These are phyloP conservation scores for Saccostrea glomerata DNA, from an alignment of 1,140 invertebrate species.

Conservation along the genomic window DNA sequence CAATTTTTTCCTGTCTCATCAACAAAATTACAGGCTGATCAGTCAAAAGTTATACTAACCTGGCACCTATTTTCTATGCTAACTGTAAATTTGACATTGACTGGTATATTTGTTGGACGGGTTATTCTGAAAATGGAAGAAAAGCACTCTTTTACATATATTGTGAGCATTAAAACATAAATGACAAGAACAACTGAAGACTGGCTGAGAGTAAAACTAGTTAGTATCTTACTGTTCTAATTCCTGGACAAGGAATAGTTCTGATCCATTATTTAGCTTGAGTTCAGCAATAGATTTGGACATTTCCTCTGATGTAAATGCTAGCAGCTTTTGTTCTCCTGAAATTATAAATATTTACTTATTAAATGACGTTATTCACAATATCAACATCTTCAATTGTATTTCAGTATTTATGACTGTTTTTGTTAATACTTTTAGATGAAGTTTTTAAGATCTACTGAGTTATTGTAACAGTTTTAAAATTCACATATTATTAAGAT, in stretches of 20 bases:
- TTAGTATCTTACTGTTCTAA: neutral
- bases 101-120: neutral
- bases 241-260: neutral
- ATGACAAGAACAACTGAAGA: neutral
- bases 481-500: too few relatives aligned
- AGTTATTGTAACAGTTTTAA: too few relatives aligned
- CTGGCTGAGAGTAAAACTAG: neutral
- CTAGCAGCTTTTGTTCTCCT: neutral
- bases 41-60: neutral
- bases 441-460: too few relatives aligned
- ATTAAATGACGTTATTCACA: neutral
- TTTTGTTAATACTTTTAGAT: too few relatives aligned
- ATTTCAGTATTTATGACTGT: too few relatives aligned
- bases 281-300: neutral
- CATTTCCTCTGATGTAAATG: neutral
- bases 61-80: neutral
- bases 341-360: neutral
- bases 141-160: too few relatives aligned
- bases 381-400: neutral
- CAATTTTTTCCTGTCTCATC: too few relatives aligned
- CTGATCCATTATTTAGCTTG: neutral
- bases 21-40: too few relatives aligned
- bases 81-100: constrained; percentile 18
- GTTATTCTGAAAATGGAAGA: neutral
- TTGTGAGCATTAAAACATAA: too few relatives aligned